Conservation (phyloP, 2,797 vertebrate genomes). For the Neostethus bicornis region DNA sequence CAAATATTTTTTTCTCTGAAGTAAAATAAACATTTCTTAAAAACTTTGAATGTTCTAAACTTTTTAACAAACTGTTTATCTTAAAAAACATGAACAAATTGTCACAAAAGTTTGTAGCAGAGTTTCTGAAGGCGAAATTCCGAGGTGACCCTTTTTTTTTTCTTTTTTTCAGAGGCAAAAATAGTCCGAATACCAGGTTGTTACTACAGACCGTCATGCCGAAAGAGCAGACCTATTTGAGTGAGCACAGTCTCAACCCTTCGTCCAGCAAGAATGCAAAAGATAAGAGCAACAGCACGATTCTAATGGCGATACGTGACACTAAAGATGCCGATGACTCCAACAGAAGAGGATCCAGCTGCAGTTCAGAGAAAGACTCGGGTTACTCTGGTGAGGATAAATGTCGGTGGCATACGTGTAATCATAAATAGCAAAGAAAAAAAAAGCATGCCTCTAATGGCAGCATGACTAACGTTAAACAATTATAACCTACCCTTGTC, state of each 20-base stretch:
- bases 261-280: conserved; percentile 70
- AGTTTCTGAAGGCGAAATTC: neutral
- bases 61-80: too few relatives aligned
- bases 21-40: too few relatives aligned
- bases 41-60: too few relatives aligned
- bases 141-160: neutral
- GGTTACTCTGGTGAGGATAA: conserved; percentile 77
- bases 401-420: neutral
- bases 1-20: too few relatives aligned
- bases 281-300: conserved; percentile 70
- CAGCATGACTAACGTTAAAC: too few relatives aligned
- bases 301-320: conserved; percentile 51
- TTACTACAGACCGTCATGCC: conserved; percentile 66
- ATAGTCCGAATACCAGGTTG: conserved; percentile 6
- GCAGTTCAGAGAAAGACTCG: conserved; percentile 81
- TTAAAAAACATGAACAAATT: too few relatives aligned
- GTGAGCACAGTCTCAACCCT: conserved; percentile 26
- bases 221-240: conserved; percentile 53
- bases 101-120: neutral
- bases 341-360: conserved; percentile 53
- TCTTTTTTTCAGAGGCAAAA: neutral
- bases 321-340: conserved; percentile 29
- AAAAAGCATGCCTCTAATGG: neutral
- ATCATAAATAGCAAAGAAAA: neutral
- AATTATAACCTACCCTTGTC: too few relatives aligned